Conservation (phyloP, 2,113 vertebrate genomes). For the Gorsachius goisagi region DNA sequence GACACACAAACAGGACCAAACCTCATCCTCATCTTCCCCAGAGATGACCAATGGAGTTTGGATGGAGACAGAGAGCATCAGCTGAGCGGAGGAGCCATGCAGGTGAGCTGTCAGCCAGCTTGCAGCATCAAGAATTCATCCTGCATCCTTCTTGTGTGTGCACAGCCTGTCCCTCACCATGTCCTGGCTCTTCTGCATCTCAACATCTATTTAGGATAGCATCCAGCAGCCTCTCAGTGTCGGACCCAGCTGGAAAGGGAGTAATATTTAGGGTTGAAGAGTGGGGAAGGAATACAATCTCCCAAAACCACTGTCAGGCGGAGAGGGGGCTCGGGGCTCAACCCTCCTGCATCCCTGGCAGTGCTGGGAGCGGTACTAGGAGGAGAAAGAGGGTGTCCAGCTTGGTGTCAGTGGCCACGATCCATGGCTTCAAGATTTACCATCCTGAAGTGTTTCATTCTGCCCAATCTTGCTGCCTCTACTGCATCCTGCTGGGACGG, state of each 20-base stretch:
- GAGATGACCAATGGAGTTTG: not conserved
- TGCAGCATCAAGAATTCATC: not conserved
- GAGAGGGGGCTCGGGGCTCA: not conserved
- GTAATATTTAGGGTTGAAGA: not conserved
- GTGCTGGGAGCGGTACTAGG: not conserved
- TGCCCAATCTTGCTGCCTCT: not conserved
- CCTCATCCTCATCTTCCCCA: not conserved
- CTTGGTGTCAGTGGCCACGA: not conserved
- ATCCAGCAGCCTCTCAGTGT: not conserved
- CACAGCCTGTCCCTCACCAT: not conserved
- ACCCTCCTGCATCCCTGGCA: not conserved
- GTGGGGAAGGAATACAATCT: not conserved
- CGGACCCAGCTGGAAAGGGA: not conserved
- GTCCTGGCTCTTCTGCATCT: not conserved
- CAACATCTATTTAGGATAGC: not conserved
- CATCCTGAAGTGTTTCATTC: not conserved
- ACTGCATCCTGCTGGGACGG: not conserved
- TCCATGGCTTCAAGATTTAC: not conserved
- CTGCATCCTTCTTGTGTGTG: not conserved
- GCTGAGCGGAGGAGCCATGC: fast-evolving
- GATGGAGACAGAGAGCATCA: not conserved
- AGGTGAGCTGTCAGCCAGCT: not conserved
- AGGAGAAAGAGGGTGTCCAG: not conserved
- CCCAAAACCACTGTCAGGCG: not conserved
- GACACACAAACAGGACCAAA: not conserved